Conservation (phyloP, 2,888 invertebrate species). For the Heliothis peltigera region DNA sequence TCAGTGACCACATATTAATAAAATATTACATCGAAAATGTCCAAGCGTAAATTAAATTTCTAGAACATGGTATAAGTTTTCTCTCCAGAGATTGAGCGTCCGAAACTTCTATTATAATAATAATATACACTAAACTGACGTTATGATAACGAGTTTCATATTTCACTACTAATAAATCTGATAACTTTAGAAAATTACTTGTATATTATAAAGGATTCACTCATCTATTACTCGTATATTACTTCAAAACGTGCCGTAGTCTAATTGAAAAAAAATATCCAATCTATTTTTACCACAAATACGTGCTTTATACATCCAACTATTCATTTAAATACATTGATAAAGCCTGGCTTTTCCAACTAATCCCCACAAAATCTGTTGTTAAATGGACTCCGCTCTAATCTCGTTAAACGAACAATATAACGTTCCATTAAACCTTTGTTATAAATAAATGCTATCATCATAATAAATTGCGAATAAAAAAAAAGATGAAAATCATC, state of each 20-base stretch:
- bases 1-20: conserved; percentile 1
- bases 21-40: not conserved
- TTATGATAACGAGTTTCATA: conserved; percentile 16
- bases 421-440: not conserved
- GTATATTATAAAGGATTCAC: not conserved
- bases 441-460: conserved; percentile 1
- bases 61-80: conserved; percentile 2
- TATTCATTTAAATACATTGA: conserved; percentile 2
- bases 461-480: not conserved
- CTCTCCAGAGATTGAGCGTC: conserved; percentile 22
- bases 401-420: conserved; percentile 1
- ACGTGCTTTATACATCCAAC: not conserved
- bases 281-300: not conserved
- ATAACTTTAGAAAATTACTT: not conserved
- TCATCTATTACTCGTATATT: not conserved
- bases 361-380: conserved; percentile 2
- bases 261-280: no score
- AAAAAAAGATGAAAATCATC: not conserved
- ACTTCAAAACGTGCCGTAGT: no score
- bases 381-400: not conserved
- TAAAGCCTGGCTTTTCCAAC: not conserved
- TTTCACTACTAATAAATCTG: conserved; percentile 5
- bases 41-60: conserved; percentile 1
- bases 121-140: conserved; percentile 12
- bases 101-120: conserved; percentile 21